Percentiles rank a stretch among this genome's conserved stretches.
phyloP scores from a whole-genome alignment of 2,113 vertebrate species.

The Brienomyrus brachyistius region DNA sequence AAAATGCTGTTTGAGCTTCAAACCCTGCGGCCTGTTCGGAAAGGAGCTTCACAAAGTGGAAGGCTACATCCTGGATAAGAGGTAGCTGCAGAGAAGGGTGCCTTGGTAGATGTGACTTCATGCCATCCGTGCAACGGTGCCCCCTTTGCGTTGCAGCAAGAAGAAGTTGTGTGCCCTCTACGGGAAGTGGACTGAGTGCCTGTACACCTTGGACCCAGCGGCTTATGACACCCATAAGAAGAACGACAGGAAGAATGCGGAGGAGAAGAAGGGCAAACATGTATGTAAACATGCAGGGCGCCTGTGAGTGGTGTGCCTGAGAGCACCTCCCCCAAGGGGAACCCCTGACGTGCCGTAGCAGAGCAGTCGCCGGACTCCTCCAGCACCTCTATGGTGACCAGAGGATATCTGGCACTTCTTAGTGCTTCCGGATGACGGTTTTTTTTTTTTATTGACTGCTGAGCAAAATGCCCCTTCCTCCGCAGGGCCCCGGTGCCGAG shows the following conservation, averaged over 20 bases:
- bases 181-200: conserved; percentile 94
- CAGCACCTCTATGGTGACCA: background rate
- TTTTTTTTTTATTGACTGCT: background rate
- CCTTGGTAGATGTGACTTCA: background rate
- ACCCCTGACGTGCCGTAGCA: background rate
- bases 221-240: conserved; percentile 82
- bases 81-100: conserved; percentile 54
- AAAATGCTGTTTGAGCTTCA: conserved; percentile 86
- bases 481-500: conserved; percentile 55
- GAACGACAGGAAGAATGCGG: conserved; percentile 76
- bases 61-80: conserved; percentile 96
- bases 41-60: conserved; percentile 98
- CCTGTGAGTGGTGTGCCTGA: background rate
- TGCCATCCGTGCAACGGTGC: background rate
- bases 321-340: background rate
- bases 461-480: background rate
- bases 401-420: background rate
- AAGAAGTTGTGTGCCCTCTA: conserved; percentile 87
- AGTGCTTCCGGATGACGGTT: background rate
- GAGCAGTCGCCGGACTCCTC: background rate
- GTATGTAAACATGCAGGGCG: conserved; percentile 45
- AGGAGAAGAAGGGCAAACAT: conserved; percentile 80
- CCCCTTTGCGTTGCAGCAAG: conserved; percentile 64
- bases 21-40: conserved; percentile 94
- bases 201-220: conserved; percentile 75